These are phyloP conservation scores for Cantharis rufa DNA, from an alignment of 2,888 invertebrate species.

Conservation along the genomic window DNA sequence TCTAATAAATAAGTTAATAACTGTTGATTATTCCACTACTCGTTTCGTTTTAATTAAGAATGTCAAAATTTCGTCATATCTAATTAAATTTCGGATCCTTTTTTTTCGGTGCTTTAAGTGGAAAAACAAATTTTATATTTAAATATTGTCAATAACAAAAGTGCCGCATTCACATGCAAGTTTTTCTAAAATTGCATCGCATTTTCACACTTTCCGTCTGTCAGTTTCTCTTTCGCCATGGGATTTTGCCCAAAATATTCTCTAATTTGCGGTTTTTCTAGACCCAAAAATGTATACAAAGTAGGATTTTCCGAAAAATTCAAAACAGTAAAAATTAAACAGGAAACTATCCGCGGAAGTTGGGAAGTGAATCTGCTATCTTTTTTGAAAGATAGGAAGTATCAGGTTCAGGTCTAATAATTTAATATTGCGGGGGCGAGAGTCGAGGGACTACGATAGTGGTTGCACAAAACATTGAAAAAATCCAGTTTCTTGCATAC, in stretches of 20 bases:
- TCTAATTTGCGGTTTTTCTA: too few species aligned
- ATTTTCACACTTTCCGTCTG: too few species aligned
- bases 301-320: too few species aligned
- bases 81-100: not conserved
- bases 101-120: too few species aligned
- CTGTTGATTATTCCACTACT: not conserved
- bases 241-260: too few species aligned
- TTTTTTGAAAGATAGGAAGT: not conserved
- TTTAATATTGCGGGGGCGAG: not conserved
- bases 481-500: too few species aligned
- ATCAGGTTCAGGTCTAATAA: not conserved
- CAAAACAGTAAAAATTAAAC: not conserved
- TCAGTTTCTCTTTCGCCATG: too few species aligned
- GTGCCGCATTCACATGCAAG: not conserved
- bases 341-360: not conserved
- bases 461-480: too few species aligned
- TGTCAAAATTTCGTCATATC: not conserved
- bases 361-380: not conserved
- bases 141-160: not conserved
- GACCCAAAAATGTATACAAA: too few species aligned
- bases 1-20: not conserved
- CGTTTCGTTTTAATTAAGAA: not conserved
- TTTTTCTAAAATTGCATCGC: not conserved
- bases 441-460: too few species aligned
- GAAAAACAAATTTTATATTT: not conserved